Evolutionary conservation across 1,140 invertebrate species (phyloP).

Genomic region (Drosophila varians): DNA sequence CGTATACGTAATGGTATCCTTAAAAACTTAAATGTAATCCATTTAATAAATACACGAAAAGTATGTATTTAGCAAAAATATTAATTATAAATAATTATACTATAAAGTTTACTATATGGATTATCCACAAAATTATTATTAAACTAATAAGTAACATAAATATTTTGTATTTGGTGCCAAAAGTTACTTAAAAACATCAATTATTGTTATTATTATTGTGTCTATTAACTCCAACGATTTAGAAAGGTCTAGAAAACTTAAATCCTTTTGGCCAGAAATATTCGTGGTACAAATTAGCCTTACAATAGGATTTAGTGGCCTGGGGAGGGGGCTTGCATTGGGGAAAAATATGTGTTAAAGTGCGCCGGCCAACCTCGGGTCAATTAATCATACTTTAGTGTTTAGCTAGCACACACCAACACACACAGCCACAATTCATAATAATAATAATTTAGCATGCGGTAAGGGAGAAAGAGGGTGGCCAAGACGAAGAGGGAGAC

Average conservation of each 20-base stretch:
- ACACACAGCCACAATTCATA: conserved; percentile 47
- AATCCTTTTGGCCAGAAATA: neutral
- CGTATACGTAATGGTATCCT: neutral
- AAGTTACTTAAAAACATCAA: too few relatives aligned
- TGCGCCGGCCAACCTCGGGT: conserved; percentile 36
- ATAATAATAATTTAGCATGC: conserved; percentile 73
- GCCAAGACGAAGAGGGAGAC: conserved; percentile 1
- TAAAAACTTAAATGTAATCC: neutral
- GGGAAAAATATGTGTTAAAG: conserved; percentile 42
- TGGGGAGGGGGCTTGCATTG: neutral
- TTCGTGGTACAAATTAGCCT: neutral
- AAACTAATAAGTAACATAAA: too few relatives aligned
- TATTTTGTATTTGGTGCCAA: too few relatives aligned
- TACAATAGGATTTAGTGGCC: neutral
- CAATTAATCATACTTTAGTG: conserved; percentile 71
- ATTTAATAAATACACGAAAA: too few relatives aligned
- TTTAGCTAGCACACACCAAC: conserved; percentile 35
- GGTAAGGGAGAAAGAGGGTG: neutral
- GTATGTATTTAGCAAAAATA: too few relatives aligned
- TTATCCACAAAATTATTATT: too few relatives aligned
- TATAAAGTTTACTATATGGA: too few relatives aligned
- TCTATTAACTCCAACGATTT: neutral
- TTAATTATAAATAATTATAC: too few relatives aligned
- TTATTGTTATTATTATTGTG: too few relatives aligned
- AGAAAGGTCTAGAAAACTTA: neutral